Evolutionary conservation across 2,888 invertebrate species (phyloP).

Genomic region (Trichogramma evanescens): DNA sequence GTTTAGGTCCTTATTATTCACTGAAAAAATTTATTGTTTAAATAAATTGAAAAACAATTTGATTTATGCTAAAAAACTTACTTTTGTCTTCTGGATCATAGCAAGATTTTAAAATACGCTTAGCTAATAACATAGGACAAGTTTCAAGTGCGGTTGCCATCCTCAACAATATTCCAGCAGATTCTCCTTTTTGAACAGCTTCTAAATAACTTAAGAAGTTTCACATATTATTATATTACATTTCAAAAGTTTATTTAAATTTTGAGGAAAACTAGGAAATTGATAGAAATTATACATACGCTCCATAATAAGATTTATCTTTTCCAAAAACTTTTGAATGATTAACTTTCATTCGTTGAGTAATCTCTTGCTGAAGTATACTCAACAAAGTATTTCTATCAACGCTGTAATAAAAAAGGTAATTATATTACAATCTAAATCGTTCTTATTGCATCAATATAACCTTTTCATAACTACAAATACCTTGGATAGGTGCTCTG

Average conservation of each 20-base stretch:
- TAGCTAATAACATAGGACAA: constrained; percentile 55
- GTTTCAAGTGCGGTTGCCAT: constrained; percentile 52
- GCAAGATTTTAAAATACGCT: background rate
- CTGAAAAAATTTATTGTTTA: constrained; percentile 37
- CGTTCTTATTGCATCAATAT: background rate
- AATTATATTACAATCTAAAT: background rate
- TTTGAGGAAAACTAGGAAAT: background rate
- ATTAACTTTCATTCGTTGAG: constrained; percentile 58
- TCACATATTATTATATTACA: background rate
- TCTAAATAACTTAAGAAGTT: constrained; percentile 27
- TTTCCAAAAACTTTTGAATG: constrained; percentile 56
- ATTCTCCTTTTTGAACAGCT: constrained; percentile 44
- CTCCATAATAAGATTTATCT: constrained; percentile 53
- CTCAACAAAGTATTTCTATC: constrained; percentile 43
- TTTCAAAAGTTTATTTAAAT: background rate
- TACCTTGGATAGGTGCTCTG: constrained; percentile 53
- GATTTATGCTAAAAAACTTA: background rate
- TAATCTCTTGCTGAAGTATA: constrained; percentile 61
- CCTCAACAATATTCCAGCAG: constrained; percentile 57
- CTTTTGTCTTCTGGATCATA: background rate
- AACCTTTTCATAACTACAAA: background rate
- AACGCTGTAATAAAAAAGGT: constrained; percentile 1
- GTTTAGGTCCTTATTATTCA: constrained; percentile 49
- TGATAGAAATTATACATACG: constrained; percentile 38
- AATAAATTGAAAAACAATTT: background rate